Conservation (phyloP, 1,140 invertebrate genomes). For the Hermetia illucens region DNA sequence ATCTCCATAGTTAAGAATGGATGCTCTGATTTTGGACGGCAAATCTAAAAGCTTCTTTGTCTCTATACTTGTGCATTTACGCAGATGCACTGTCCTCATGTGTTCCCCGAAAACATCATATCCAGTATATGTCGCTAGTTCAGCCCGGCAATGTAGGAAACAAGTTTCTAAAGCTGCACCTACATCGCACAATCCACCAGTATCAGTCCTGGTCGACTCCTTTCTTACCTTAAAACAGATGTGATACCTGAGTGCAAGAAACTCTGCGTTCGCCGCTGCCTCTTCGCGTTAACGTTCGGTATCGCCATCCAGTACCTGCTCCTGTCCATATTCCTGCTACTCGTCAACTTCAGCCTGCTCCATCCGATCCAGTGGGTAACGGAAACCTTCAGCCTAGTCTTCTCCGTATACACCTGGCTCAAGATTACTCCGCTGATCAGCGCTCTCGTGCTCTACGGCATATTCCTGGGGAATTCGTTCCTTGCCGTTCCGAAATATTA, state of each 20-base stretch:
- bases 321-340: slow-evolving; percentile 34
- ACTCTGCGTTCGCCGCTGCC: slow-evolving; percentile 13
- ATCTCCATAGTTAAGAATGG: too few species aligned
- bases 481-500: slow-evolving; percentile 33
- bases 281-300: slow-evolving; percentile 15
- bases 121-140: too few species aligned
- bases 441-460: slow-evolving; percentile 39
- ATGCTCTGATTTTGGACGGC: too few species aligned
- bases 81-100: too few species aligned
- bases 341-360: slow-evolving; percentile 36
- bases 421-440: slow-evolving; percentile 36
- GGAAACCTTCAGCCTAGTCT: slow-evolving; percentile 32
- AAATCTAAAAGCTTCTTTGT: too few species aligned
- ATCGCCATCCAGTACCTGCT: slow-evolving; percentile 23
- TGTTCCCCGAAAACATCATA: too few species aligned
- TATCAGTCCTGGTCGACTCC: too few species aligned
- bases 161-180: too few species aligned
- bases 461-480: slow-evolving; percentile 43
- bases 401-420: slow-evolving; percentile 37
- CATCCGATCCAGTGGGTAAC: slow-evolving; percentile 37
- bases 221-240: too few species aligned
- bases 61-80: too few species aligned
- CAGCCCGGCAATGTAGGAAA: too few species aligned
- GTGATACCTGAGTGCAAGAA: slow-evolving; percentile 12
- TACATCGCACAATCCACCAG: too few species aligned